Evolutionary conservation across 2,888 invertebrate genomes (phyloP), one percentile per base, ranked within the genome.

Genomic region (Xiphydria camelus): DNA sequence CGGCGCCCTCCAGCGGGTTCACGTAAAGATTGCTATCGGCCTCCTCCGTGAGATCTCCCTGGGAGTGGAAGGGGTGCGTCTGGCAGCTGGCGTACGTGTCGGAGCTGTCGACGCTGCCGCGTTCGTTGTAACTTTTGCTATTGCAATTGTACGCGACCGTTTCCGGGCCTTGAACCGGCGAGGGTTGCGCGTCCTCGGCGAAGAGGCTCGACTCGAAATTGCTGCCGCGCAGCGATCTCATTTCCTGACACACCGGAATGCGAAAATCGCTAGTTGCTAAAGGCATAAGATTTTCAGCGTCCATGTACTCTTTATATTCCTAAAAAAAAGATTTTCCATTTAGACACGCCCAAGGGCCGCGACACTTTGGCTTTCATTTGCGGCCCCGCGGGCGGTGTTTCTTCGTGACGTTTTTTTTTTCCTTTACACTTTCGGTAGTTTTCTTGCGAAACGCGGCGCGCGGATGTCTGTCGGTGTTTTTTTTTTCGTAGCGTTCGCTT

Each of bases 11-110:
- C 80, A 92, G 77, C 47, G 92, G 91, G 79, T 91, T 92, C 74
- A 92, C 88, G 78, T 92, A 92, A 71, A 92, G 81, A 81, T 91
- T 91, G 76, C 90, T 90, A 76, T 85, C 85, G 76, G 87, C 87
- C 72, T 83, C 83, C 74, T 82, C 80, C 61, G 85, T 84, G 70
- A 87, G 81, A 79, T 87, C 87, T 74, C 84, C 87, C 81, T 91
- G 89, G 67, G 92, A 92, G 78, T 89, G 86, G 80, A 90, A 93
- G 70, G 93, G 93, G 82, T 94, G 94, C 70, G 95, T 94, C 81
- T 93, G 90, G 82, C 95, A 95, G 79, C 93, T 94, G 77, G 93
- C 93, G 79, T 93, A 96, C 61, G 95, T 95, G 79, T 95, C 95
- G 70, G 93, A 89, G 79, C 93, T 88, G 80, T 82, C 81, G 46